These are phyloP conservation scores for Synergus itoensis DNA, from an alignment of 2,888 invertebrate genomes.

Conservation along the genomic window DNA sequence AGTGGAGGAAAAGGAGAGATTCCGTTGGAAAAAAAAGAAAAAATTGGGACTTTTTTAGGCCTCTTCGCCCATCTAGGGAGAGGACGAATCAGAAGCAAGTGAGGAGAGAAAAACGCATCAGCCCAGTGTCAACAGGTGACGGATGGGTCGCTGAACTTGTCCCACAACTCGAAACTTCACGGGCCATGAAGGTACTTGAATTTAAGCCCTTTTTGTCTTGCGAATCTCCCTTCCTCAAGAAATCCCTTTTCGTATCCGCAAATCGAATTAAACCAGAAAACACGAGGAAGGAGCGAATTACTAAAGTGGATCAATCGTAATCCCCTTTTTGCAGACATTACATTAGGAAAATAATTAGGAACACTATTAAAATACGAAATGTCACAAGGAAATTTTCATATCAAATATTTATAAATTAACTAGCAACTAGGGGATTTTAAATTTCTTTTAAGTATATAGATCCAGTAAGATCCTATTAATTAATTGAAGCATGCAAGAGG, in stretches of 20 bases:
- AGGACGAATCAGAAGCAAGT: constrained; percentile 52
- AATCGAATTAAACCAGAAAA: constrained; percentile 54
- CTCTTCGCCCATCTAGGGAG: constrained; percentile 41
- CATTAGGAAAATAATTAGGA: neutral
- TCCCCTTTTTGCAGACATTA: neutral
- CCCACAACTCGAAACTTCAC: constrained; percentile 63
- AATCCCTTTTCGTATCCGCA: constrained; percentile 47
- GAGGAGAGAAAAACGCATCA: constrained; percentile 65
- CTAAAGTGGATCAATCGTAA: neutral
- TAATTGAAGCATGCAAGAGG: neutral
- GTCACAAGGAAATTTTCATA: neutral
- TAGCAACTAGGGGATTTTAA: no score
- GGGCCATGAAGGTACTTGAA: constrained; percentile 44
- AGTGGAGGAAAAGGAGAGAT: constrained; percentile 43
- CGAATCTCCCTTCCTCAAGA: constrained; percentile 47
- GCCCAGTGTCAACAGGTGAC: constrained; percentile 73
- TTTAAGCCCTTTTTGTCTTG: constrained; percentile 27
- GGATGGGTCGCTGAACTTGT: constrained; percentile 68
- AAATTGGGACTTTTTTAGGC: constrained; percentile 49
- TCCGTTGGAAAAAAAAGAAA: constrained; percentile 42
- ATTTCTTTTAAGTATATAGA: no score
- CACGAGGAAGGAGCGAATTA: constrained; percentile 3
- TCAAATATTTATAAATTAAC: no score
- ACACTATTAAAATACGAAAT: neutral
- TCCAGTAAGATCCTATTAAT: neutral